Evolutionary conservation across 2,113 vertebrate species (phyloP), one percentile per base, ranked within the genome.

Genomic region (Acinonyx jubatus): DNA sequence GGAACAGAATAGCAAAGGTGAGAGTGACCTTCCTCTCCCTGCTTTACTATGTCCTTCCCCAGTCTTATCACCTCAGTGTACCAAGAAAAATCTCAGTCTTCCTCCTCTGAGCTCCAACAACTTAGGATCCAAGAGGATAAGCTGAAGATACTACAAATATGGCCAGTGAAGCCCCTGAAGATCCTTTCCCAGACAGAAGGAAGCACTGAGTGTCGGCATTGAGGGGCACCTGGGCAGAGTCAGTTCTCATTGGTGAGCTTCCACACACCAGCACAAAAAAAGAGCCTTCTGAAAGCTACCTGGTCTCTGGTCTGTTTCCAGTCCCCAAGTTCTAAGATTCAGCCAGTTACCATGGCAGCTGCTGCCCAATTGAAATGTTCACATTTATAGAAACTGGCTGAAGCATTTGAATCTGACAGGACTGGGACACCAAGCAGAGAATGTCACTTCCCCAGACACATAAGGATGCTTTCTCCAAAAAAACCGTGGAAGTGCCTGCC

Each of bases 311-410:
- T 69, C 91, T 82, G 66, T 52, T 61, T 80, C 38, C 66, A 91
- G 50, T 63, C 48, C 90, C 93, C 85, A 80, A 78, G 81, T 69
- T 65, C 97, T 89, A 96, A 93, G 93, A 96, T 87, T 55, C 89
- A 78, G 87, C 63, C 78, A 16, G 97, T 98, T 98, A 78, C 97
- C 97, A 98, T 98, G 92, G 97, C 97, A 98, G 92, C 98, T 91
- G 84, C 89, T 61, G 93, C 86, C 85, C 61, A 11, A 83, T 15
- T 89, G 80, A 97, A 97, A 97, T 16, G 31, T 82, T 95, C 89
- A 76, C 79, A 82, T 93, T 96, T 95, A 94, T 74, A 89, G 94
- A 94, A 87, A 93, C 80, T 41, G 55, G 95, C 73, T 94, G 86
- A 55, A 81, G 86, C 86, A 16, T 74, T 76, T 76, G 69, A 96